phyloP scores from a whole-genome alignment of 2,113 vertebrate species.

The Kryptolebias marmoratus region DNA sequence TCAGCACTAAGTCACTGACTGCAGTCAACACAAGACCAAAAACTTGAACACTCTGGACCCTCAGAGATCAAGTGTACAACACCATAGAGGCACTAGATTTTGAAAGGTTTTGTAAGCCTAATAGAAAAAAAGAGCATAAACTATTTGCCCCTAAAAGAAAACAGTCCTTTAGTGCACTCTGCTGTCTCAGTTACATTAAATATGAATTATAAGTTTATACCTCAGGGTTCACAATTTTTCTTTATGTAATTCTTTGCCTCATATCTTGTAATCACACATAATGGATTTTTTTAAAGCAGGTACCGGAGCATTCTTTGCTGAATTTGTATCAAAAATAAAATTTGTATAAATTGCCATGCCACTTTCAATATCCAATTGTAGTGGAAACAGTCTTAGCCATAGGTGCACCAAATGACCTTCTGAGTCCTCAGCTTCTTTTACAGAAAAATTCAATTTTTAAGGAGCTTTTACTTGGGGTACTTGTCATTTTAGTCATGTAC shows the following conservation, averaged over 20 bases:
- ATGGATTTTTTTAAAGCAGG: slow-evolving; percentile 18
- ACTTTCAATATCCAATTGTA: slow-evolving; percentile 60
- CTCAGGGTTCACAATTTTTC: neutral
- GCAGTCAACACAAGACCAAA: slow-evolving; percentile 45
- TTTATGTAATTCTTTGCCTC: slow-evolving; percentile 1
- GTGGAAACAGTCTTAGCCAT: slow-evolving; percentile 63
- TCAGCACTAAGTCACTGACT: slow-evolving; percentile 48
- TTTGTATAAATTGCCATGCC: slow-evolving; percentile 58
- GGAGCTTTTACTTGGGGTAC: slow-evolving; percentile 67
- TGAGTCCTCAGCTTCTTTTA: slow-evolving; percentile 36
- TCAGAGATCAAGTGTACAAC: slow-evolving; percentile 40
- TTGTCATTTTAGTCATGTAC: slow-evolving; percentile 79
- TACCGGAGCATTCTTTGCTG: slow-evolving; percentile 18
- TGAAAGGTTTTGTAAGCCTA: slow-evolving; percentile 55
- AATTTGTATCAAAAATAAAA: slow-evolving; percentile 42
- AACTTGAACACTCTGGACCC: slow-evolving; percentile 49
- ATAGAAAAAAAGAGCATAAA: slow-evolving; percentile 22
- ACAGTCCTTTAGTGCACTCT: neutral
- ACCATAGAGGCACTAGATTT: slow-evolving; percentile 51
- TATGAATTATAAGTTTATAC: neutral
- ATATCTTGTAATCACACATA: slow-evolving; percentile 7
- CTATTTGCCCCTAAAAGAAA: slow-evolving; percentile 18
- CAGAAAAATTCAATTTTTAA: slow-evolving; percentile 70
- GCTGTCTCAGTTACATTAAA: slow-evolving; percentile 17
- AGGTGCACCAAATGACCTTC: slow-evolving; percentile 60